Evolutionary conservation across 92 coral and sea anemone species (phyloP).

Genomic region (Phymanthus crucifer): DNA sequence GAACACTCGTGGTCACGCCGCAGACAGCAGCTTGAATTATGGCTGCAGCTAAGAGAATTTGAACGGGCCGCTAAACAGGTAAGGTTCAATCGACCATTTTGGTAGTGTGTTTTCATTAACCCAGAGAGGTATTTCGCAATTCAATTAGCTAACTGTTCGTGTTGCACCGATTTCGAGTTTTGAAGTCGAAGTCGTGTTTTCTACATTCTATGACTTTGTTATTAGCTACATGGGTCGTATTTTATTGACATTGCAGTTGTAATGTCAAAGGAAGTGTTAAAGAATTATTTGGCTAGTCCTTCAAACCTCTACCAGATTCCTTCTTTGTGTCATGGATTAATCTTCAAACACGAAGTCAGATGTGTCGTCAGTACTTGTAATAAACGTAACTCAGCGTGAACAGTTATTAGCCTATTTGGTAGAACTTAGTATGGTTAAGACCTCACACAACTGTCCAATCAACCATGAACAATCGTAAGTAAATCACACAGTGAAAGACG

Average conservation of each 20-base stretch:
- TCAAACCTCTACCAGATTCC: constrained; percentile 11
- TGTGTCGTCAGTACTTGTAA: constrained; percentile 11
- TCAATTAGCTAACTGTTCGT: background rate
- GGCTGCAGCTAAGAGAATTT: constrained; percentile 95
- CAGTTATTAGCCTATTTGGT: constrained; percentile 9
- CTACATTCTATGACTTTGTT: background rate
- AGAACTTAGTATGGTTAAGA: constrained; percentile 7
- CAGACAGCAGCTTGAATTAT: constrained; percentile 89
- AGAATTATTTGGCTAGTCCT: constrained; percentile 25
- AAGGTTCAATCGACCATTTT: background rate
- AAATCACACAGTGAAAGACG: background rate
- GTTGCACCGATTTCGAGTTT: background rate
- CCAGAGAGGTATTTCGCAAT: background rate
- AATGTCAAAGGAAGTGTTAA: background rate
- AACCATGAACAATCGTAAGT: background rate
- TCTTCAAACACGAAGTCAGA: constrained; percentile 1
- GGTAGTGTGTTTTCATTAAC: background rate
- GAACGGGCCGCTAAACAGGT: constrained; percentile 98
- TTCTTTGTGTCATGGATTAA: background rate
- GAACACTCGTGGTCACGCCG: constrained; percentile 97
- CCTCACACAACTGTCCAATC: constrained; percentile 32
- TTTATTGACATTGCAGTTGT: constrained; percentile 23
- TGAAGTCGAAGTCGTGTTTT: background rate
- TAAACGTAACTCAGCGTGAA: constrained; percentile 42
- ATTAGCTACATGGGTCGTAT: background rate